Evolutionary conservation across 2,888 invertebrate genomes (phyloP), one percentile per base, ranked within the genome.

Genomic region (Bhutanitis thaidina): DNA sequence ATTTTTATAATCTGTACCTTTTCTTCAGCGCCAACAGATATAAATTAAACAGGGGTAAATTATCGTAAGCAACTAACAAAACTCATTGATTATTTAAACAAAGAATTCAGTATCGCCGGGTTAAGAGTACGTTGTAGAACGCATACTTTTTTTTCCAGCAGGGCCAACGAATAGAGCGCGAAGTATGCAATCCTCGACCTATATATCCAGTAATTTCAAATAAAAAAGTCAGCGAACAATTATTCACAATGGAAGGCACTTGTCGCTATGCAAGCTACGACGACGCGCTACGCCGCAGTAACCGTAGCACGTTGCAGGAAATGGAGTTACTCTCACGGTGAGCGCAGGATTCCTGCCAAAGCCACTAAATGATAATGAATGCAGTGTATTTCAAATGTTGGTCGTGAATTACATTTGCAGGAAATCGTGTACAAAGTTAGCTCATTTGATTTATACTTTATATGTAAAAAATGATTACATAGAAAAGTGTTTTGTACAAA

Each of bases 251-350:
- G 66, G 66, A 67, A 73, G 67, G 66, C 71, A 72, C 73, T 79
- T 67, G 72, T 71, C 70, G 66, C 74, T 70, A 64, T 71, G 71
- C 71, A 68, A 65, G 63, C 74, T 73, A 69, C 68, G 63, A 58
- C 71, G 71, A 70, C 70, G 65, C 56, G 62, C 69, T 68, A 71
- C 71, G 71, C 30, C 75, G 80, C 78, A 79, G 81, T 73, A 67
- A 68, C 69, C 75, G 79, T 80, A 77, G 78, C 82, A 80, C 83
- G 85, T 85, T 79, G 69, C 74, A 75, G 77, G 78, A 80, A 84
- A 84, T 81, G 77, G 74, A 81, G 77, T 81, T 78, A 77, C 78
- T 78, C 74, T 76, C 71, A 70, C 69, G 68, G 71, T 69, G 69
- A 66, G 68, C 64, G 68, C 65, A 76, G 72, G 74, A 80, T 74